These are phyloP conservation scores for Callinectes sapidus DNA, from an alignment of 2,888 invertebrate genomes.

Conservation along the genomic window DNA sequence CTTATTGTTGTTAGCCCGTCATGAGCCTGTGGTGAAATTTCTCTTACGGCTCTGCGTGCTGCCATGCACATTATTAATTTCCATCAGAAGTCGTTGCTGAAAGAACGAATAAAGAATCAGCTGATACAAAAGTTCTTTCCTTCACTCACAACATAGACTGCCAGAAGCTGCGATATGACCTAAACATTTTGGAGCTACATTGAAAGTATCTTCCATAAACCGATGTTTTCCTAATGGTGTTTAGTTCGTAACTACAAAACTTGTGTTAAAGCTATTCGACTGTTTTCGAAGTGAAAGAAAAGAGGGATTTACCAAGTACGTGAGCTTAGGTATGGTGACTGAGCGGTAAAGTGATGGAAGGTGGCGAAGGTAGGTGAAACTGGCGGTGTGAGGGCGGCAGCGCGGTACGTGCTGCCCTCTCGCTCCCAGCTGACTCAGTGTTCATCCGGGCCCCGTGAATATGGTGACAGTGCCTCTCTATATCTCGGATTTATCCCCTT, in stretches of 20 bases:
- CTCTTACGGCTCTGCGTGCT: background rate
- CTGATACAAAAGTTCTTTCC: conserved; percentile 26
- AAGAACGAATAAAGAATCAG: conserved; percentile 28
- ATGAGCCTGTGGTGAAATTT: conserved; percentile 4
- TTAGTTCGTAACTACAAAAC: background rate
- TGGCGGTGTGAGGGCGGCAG: background rate
- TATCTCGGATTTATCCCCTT: conserved; percentile 62
- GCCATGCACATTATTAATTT: background rate
- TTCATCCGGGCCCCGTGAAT: conserved; percentile 62
- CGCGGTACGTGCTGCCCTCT: conserved; percentile 62
- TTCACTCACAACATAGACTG: conserved; percentile 17
- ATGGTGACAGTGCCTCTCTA: conserved; percentile 45
- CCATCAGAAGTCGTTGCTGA: conserved; percentile 17
- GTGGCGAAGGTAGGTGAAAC: conserved; percentile 32
- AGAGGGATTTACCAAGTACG: background rate
- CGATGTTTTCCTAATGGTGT: background rate
- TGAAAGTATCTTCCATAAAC: background rate
- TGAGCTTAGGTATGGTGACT: background rate
- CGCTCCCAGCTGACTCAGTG: conserved; percentile 49
- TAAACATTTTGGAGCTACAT: background rate
- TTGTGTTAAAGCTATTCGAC: background rate
- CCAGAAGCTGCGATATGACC: conserved; percentile 6
- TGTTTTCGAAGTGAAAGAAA: background rate
- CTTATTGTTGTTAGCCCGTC: background rate
- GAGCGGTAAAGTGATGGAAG: background rate